Conservation (phyloP, 2,888 invertebrate species). For the Anodontia alba region DNA sequence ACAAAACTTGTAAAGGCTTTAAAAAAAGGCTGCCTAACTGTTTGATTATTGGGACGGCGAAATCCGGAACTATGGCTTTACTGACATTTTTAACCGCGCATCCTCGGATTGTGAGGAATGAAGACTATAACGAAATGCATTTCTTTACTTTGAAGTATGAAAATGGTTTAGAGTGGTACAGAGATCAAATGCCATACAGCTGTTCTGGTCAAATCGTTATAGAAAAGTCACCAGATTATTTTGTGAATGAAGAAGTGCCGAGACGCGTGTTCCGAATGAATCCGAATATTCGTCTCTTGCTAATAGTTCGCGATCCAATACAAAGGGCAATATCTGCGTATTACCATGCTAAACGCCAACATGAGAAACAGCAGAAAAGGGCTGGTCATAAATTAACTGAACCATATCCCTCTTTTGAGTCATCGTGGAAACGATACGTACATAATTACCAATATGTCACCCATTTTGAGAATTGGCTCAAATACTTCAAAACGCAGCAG, state of each 20-base stretch:
- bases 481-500: neutral
- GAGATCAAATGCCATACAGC: neutral
- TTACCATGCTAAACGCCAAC: neutral
- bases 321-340: neutral
- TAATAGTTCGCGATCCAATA: neutral
- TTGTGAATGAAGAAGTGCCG: neutral
- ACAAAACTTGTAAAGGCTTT: neutral
- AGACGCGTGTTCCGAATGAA: neutral
- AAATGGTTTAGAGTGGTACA: neutral
- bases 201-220: neutral
- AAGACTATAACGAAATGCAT: neutral
- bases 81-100: neutral
- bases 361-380: neutral
- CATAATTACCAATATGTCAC: neutral
- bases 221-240: neutral
- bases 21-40: neutral
- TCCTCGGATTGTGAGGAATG: neutral
- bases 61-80: neutral
- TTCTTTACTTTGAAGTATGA: neutral
- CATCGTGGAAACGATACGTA: neutral
- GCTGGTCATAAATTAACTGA: too few relatives aligned
- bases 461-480: neutral
- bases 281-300: neutral
- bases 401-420: neutral
- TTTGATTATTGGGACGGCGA: neutral